Evolutionary conservation across 2,797 vertebrate species (phyloP).

Genomic region (Sebastes cheni): DNA sequence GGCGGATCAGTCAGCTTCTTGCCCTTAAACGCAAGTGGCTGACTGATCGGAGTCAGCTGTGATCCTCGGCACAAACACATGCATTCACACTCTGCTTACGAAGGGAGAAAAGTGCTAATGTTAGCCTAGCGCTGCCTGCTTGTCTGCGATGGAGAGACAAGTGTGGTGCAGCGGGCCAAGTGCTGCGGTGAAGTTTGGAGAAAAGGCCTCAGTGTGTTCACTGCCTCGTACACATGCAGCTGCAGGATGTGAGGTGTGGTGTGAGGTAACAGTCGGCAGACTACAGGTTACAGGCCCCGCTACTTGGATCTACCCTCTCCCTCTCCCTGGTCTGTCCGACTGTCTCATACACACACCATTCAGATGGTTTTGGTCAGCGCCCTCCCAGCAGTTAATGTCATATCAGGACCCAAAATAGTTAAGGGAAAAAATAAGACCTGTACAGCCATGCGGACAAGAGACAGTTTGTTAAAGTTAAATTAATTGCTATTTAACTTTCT

Average conservation of each 20-base stretch:
- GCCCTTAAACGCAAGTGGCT: conserved; percentile 53
- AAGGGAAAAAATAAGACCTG: conserved; percentile 25
- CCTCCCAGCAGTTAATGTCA: conserved; percentile 61
- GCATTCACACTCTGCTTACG: conserved; percentile 59
- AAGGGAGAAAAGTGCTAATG: conserved; percentile 64
- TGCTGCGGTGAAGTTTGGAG: conserved; percentile 62
- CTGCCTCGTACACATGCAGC: conserved; percentile 56
- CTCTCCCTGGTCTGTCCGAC: conserved; percentile 22
- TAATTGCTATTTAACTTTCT: conserved; percentile 49
- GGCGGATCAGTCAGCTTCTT: conserved; percentile 1
- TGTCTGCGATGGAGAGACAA: conserved; percentile 58
- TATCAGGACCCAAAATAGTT: conserved; percentile 71
- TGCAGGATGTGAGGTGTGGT: conserved; percentile 70
- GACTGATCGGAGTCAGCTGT: conserved; percentile 30
- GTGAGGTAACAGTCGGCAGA: conserved; percentile 62
- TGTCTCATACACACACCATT: conserved; percentile 43
- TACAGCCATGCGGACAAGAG: conserved; percentile 47
- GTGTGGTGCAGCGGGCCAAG: conserved; percentile 64
- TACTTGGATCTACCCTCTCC: conserved; percentile 64
- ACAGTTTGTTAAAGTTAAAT: conserved; percentile 62
- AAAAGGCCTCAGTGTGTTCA: conserved; percentile 71
- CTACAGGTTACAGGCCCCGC: conserved; percentile 60
- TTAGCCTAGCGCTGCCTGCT: conserved; percentile 59
- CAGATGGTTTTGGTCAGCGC: conserved; percentile 67
- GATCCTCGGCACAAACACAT: conserved; percentile 50